phyloP scores from a whole-genome alignment of 1,140 invertebrate genomes.

The Megalonaias nervosa region DNA sequence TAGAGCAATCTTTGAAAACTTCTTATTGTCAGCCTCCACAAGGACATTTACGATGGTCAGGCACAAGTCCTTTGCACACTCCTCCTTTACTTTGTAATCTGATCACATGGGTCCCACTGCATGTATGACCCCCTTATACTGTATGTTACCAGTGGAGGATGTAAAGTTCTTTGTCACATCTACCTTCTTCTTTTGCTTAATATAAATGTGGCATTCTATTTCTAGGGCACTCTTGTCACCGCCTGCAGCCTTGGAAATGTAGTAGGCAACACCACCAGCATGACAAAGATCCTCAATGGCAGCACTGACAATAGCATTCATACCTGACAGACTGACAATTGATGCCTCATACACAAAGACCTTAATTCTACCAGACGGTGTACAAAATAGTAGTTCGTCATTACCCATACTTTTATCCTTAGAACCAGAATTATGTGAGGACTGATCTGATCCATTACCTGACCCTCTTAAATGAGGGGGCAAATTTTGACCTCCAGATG shows the following conservation, averaged over 20 bases:
- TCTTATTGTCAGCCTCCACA: neutral
- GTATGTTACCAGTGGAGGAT: slow-evolving; percentile 33
- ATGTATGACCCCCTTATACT: slow-evolving; percentile 39
- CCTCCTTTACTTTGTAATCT: slow-evolving; percentile 6
- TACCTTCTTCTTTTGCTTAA: slow-evolving; percentile 3
- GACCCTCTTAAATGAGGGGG: too few species aligned
- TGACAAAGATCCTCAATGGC: slow-evolving; percentile 40
- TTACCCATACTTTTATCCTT: too few species aligned
- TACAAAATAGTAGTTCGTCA: too few species aligned
- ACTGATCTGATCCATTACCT: too few species aligned
- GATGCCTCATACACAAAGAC: neutral
- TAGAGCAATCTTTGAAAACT: slow-evolving; percentile 19
- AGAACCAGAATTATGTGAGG: too few species aligned
- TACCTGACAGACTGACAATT: slow-evolving; percentile 7
- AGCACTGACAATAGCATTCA: slow-evolving; percentile 49
- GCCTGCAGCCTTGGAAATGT: slow-evolving; percentile 48
- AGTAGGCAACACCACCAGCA: slow-evolving; percentile 41
- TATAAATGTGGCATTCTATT: slow-evolving; percentile 34
- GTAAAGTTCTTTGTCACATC: slow-evolving; percentile 22
- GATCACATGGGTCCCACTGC: slow-evolving; percentile 38
- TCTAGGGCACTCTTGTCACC: slow-evolving; percentile 2
- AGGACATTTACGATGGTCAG: slow-evolving; percentile 35
- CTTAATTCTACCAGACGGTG: too few species aligned
- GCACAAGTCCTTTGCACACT: slow-evolving; percentile 23
- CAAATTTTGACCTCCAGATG: too few species aligned